Evolutionary conservation across 2,113 vertebrate species (phyloP), one percentile per base, ranked within the genome.

Genomic region (Crotalus helleri): DNA sequence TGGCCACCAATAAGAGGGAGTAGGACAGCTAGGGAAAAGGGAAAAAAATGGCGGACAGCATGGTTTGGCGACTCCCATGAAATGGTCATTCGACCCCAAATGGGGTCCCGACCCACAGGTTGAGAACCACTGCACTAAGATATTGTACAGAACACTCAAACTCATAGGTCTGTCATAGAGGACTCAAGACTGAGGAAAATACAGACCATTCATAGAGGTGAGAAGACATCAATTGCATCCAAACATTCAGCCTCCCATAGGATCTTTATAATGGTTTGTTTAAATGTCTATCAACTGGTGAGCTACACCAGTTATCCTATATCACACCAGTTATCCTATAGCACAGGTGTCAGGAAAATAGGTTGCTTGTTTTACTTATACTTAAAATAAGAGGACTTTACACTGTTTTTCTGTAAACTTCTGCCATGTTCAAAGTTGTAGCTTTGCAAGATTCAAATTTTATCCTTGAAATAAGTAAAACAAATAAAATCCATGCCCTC

Each of bases 391-490:
- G 58, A 93, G 55, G 10, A 93, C 44, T 94, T 95, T 85, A 1
- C 59, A 33, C 91, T 85, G 11, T 51, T 58, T 94, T 92, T 92
- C 74, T 33, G 69, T 51, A 90, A 88, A 74, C 46, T 86, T 89
- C 39, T 92, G 81, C 55, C 86, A 51, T 89, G 2, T 61, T 94
- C 64, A 46, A 51, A 94, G 24, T 69, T 69, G 61, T 24, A 93
- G 92, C 26, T 55, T 92, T 94, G 87, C 89, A 92, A 39, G 12
- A 88, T 91, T 7, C n/a, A 13, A 49, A 53, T 94, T 55, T 91
- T 15, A n/a, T 91, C 91, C 55, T 88, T 90, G 33, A 54, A 93
- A 91, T 92, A 94, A 89, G 19, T 86, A 86, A 92, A 93, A 93
- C 24, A 92, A 92, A 91, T 88, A n/a, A 5, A 95, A 89, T 23